Conservation (phyloP, 2,888 invertebrate species). For the Drosophila atripex region DNA sequence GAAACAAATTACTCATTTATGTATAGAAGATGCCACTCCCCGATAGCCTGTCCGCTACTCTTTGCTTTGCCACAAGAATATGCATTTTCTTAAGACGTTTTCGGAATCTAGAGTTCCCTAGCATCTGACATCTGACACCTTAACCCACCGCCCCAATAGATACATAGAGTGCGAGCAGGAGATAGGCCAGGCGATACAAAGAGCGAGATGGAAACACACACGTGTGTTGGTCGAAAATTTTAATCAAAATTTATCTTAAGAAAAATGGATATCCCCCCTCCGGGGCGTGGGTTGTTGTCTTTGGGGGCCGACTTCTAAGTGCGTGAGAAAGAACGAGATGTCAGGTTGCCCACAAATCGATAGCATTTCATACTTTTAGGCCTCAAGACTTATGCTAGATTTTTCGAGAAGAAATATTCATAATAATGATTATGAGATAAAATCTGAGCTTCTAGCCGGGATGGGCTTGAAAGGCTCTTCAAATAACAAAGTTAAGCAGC, state of each 20-base stretch:
- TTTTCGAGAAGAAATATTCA: constrained; percentile 28
- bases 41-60: constrained; percentile 13
- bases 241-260: constrained; percentile 78
- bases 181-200: constrained; percentile 4
- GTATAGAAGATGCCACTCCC: constrained; percentile 43
- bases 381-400: constrained; percentile 52
- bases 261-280: constrained; percentile 59
- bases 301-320: constrained; percentile 3
- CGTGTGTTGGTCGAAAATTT: constrained; percentile 62
- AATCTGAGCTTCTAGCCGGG: constrained; percentile 9
- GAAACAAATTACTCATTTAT: constrained; percentile 67
- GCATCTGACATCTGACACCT: constrained; percentile 18
- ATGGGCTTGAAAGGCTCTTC: background rate
- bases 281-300: background rate
- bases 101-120: constrained; percentile 7
- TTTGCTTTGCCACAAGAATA: constrained; percentile 58
- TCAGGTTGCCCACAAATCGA: constrained; percentile 60
- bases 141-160: constrained; percentile 7
- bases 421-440: constrained; percentile 71
- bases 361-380: constrained; percentile 62
- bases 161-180: constrained; percentile 23
- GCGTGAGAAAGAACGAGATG: constrained; percentile 59
- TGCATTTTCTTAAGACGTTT: constrained; percentile 78
- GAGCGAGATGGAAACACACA: constrained; percentile 34
- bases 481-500: background rate